Evolutionary conservation across 53 echinoderm and acorn worm genomes (phyloP).

Genomic region (Antedon mediterranea): DNA sequence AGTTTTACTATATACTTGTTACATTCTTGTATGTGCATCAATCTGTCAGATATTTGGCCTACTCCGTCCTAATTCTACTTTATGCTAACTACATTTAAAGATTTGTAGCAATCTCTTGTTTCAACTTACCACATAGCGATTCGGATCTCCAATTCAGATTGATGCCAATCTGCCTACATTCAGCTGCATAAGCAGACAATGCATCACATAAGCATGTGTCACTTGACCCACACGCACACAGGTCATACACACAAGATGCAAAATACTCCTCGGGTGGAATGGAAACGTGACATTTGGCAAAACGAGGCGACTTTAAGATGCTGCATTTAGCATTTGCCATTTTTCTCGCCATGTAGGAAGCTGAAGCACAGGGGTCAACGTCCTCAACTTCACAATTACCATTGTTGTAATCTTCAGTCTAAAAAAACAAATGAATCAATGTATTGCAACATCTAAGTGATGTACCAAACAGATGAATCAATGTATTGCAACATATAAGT

Average conservation of each 20-base stretch:
- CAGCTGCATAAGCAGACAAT: slow-evolving; percentile 88
- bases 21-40: no score
- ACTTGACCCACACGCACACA: slow-evolving; percentile 77
- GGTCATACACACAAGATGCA: slow-evolving; percentile 90
- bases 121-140: slow-evolving; percentile 71
- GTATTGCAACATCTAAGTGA: no score
- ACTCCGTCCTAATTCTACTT: no score
- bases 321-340: slow-evolving; percentile 87
- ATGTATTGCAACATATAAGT: no score
- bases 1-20: no score
- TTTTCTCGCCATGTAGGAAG: slow-evolving; percentile 80
- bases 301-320: slow-evolving; percentile 68
- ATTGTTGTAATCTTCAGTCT: slow-evolving; percentile 45
- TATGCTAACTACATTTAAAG: no score
- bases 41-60: no score
- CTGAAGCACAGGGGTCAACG: slow-evolving; percentile 68
- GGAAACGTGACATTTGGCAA: slow-evolving; percentile 46
- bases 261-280: slow-evolving; percentile 85
- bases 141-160: slow-evolving; percentile 62
- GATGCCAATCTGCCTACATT: slow-evolving; percentile 74
- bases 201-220: slow-evolving; percentile 89
- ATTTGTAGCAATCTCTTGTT: no score
- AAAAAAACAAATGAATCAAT: background rate
- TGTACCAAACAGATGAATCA: no score
- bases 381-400: slow-evolving; percentile 78